These are phyloP conservation scores for Drosophila arizonae DNA, from an alignment of 1,140 invertebrate genomes.

Conservation along the genomic window DNA sequence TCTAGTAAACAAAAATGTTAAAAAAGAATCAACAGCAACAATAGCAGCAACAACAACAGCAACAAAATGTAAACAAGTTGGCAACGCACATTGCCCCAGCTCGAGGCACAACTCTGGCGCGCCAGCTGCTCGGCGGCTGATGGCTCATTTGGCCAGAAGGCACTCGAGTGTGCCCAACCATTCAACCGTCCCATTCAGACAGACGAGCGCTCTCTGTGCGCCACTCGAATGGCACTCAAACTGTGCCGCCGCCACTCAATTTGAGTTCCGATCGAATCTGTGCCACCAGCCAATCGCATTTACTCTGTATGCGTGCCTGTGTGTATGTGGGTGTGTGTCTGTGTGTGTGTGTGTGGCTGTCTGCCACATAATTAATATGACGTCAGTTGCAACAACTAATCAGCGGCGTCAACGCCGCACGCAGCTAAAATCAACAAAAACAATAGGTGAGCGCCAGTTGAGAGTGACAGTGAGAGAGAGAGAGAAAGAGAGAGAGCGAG, in stretches of 20 bases:
- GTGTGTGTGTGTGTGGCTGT: not conserved
- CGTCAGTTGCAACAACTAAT: conserved; percentile 47
- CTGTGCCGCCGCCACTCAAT: conserved; percentile 38
- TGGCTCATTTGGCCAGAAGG: conserved; percentile 29
- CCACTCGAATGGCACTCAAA: conserved; percentile 18
- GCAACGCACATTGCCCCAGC: conserved; percentile 31
- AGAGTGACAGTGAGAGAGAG: too few relatives aligned
- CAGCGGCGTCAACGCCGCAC: not conserved
- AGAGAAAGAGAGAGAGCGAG: too few relatives aligned
- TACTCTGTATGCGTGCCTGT: not conserved
- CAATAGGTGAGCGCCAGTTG: not conserved
- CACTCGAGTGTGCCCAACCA: conserved; percentile 36
- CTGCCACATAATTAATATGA: conserved; percentile 49
- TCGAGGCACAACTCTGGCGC: conserved; percentile 17
- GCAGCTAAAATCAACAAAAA: not conserved
- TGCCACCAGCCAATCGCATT: conserved; percentile 24
- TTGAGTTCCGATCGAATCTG: conserved; percentile 28
- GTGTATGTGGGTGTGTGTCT: not conserved
- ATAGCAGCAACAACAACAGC: conserved; percentile 11
- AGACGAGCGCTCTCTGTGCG: not conserved
- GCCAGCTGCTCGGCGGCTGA: conserved; percentile 9
- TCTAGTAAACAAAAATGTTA: conserved; percentile 47
- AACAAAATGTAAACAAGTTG: conserved; percentile 49
- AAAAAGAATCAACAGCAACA: conserved; percentile 19
- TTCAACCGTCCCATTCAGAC: not conserved